Percentiles rank a stretch among this genome's conserved stretches.
These are phyloP conservation scores for Suncus etruscus DNA, from an alignment of 2,113 vertebrate genomes.

Conservation along the genomic window DNA sequence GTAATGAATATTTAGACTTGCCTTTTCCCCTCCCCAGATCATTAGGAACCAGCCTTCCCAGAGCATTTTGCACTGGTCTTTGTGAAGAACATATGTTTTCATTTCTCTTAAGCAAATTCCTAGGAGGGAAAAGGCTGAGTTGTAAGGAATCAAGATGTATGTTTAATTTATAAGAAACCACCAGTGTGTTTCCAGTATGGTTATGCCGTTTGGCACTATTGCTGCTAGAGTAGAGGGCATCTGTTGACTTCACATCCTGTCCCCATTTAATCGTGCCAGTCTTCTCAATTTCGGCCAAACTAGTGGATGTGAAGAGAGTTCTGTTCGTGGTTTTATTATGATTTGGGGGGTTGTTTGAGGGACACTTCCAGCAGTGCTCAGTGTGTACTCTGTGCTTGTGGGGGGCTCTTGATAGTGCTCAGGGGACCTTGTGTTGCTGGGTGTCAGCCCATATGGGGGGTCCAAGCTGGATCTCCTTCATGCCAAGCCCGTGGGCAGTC, in stretches of 20 bases:
- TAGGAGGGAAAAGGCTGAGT: neutral
- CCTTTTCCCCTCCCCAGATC: neutral
- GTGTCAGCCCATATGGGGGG: too few species aligned
- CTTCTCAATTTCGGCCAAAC: neutral
- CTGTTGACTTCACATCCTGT: neutral
- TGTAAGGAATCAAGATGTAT: neutral
- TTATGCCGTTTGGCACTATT: neutral
- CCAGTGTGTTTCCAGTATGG: neutral
- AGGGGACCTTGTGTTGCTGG: too few species aligned
- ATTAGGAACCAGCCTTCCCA: neutral
- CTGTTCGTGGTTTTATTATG: neutral
- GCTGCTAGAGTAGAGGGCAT: neutral
- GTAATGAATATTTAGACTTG: neutral
- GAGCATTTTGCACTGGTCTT: neutral
- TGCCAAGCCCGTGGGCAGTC: too few species aligned
- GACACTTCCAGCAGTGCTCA: too few species aligned
- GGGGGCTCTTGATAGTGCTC: too few species aligned
- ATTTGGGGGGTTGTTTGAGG: neutral
- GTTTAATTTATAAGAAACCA: neutral
- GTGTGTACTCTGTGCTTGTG: too few species aligned
- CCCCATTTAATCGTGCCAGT: neutral
- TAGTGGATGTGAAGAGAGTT: neutral
- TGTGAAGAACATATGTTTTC: neutral
- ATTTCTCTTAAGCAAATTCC: conserved; percentile 30
- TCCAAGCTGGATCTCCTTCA: too few species aligned